Conservation (phyloP, 1,140 invertebrate genomes). For the Scaptomyza hsui region DNA sequence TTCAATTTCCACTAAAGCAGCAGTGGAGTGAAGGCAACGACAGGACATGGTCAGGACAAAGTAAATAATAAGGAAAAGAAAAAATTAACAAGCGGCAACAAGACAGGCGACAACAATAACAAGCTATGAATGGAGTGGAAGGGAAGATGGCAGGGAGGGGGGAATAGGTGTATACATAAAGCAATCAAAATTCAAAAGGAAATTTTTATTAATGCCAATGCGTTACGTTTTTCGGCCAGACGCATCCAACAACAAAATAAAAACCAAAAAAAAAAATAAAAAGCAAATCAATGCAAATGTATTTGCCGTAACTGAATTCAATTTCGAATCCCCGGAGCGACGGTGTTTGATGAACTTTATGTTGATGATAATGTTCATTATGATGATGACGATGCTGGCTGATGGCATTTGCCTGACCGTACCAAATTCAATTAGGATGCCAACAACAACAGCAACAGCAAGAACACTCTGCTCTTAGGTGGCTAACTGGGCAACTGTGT, state of each 20-base stretch:
- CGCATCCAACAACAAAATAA: constrained; percentile 66
- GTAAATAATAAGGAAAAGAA: constrained; percentile 75
- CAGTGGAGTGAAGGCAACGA: constrained; percentile 24
- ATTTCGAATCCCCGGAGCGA: constrained; percentile 65
- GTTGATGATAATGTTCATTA: constrained; percentile 24
- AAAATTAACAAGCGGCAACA: constrained; percentile 61
- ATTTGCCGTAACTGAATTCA: constrained; percentile 78
- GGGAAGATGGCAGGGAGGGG: not conserved
- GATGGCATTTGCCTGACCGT: constrained; percentile 64
- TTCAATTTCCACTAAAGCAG: constrained; percentile 77
- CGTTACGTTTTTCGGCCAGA: constrained; percentile 65
- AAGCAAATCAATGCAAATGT: constrained; percentile 81
- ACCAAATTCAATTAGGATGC: constrained; percentile 78
- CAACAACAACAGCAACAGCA: constrained; percentile 20
- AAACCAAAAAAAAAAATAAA: constrained; percentile 70
- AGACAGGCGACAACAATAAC: constrained; percentile 60
- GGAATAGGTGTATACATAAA: constrained; percentile 45
- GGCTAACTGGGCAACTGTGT: constrained; percentile 21
- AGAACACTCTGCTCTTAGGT: constrained; percentile 40
- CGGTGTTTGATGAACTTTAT: constrained; percentile 51
- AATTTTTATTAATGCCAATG: constrained; percentile 82
- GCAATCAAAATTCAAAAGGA: constrained; percentile 82
- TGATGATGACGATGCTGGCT: constrained; percentile 21
- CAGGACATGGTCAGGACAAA: constrained; percentile 56
- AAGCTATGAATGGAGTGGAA: constrained; percentile 7